These are phyloP conservation scores for Microhierax caerulescens DNA, from an alignment of 2,797 vertebrate genomes.

Conservation along the genomic window DNA sequence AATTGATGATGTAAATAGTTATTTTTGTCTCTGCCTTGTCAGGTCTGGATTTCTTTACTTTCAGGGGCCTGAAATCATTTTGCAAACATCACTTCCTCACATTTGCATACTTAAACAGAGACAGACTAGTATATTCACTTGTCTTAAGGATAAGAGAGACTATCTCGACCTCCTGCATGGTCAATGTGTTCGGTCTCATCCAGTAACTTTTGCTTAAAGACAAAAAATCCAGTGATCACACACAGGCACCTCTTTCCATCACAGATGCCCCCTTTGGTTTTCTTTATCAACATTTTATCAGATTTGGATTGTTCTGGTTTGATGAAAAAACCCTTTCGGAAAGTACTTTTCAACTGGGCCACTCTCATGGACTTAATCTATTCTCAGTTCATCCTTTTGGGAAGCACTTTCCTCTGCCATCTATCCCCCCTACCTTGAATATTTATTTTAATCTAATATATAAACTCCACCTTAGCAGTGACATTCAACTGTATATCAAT, in stretches of 20 bases:
- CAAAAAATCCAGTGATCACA: not conserved
- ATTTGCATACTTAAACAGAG: not conserved
- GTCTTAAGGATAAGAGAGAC: not conserved
- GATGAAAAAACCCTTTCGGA: not conserved
- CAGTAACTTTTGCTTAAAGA: not conserved
- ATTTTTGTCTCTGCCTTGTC: not conserved
- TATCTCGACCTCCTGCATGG: not conserved
- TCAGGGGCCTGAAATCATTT: not conserved
- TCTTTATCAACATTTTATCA: not conserved
- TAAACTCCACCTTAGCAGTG: not conserved
- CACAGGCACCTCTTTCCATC: not conserved
- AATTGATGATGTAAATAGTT: not conserved
- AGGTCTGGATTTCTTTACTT: slow-evolving; percentile 7
- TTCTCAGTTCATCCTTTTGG: not conserved
- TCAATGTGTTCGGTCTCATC: not conserved
- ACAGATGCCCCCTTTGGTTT: not conserved
- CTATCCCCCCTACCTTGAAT: not conserved
- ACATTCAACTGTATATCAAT: not conserved
- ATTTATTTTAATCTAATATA: not conserved
- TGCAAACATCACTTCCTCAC: not conserved
- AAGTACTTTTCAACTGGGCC: not conserved
- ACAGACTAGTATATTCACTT: not conserved
- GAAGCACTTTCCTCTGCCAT: not conserved
- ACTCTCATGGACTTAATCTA: not conserved
- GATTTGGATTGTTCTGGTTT: not conserved